Conservation (phyloP, 2,113 vertebrate species). For the Tachycineta bicolor region DNA sequence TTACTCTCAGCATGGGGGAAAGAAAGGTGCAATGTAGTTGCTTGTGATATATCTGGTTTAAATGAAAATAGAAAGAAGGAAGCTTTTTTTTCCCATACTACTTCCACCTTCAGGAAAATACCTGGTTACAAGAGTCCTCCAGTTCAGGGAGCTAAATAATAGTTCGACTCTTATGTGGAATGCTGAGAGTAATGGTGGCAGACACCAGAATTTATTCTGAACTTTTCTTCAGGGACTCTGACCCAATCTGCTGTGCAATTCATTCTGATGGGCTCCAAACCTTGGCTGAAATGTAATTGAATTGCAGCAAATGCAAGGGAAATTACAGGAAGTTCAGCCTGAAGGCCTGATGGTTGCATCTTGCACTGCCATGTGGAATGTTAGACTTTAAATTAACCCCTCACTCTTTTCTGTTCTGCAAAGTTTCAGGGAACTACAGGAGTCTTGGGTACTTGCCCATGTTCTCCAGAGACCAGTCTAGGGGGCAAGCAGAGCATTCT, state of each 20-base stretch:
- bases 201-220: conserved; percentile 22
- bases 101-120: neutral
- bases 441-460: neutral
- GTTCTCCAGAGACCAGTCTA: neutral
- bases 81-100: neutral
- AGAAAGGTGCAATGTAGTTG: neutral
- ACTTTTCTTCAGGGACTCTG: conserved; percentile 35
- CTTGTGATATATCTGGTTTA: neutral
- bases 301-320: conserved; percentile 17
- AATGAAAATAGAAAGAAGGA: neutral
- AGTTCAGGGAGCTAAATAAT: neutral
- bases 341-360: neutral
- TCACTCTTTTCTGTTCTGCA: neutral
- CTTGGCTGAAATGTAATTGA: conserved; percentile 30
- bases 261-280: neutral
- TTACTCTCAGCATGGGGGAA: conserved; percentile 37
- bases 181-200: conserved; percentile 57
- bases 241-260: conserved; percentile 17
- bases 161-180: conserved; percentile 2
- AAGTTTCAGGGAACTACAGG: conserved; percentile 5
- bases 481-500: neutral
- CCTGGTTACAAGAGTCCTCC: neutral
- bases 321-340: conserved; percentile 9
- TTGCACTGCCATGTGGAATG: conserved; percentile 21
- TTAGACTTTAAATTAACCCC: conserved; percentile 15